Evolutionary conservation across 2,113 vertebrate genomes (phyloP).

Genomic region (Porphyrio hochstetteri): DNA sequence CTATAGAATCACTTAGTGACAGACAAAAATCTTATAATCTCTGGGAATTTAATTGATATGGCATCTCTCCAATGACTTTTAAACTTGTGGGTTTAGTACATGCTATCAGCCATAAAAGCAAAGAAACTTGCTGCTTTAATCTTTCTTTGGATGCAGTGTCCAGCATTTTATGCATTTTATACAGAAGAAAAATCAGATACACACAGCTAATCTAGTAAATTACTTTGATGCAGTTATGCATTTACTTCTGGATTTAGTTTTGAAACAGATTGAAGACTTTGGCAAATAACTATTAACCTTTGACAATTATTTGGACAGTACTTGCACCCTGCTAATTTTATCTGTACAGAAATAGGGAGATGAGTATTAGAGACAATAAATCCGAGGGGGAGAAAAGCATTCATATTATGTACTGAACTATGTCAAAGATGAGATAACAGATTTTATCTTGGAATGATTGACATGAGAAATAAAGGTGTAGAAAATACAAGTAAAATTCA

Average conservation of each 20-base stretch:
- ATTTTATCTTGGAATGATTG: neutral
- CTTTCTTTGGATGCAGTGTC: neutral
- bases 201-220: neutral
- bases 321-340: neutral
- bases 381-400: neutral
- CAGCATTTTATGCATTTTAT: neutral
- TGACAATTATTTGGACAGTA: neutral
- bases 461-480: neutral
- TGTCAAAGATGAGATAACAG: neutral
- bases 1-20: neutral
- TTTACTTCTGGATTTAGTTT: neutral
- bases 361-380: neutral
- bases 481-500: slow-evolving; percentile 1
- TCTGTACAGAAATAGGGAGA: neutral
- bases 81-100: neutral
- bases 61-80: neutral
- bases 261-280: neutral
- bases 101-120: neutral
- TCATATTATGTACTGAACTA: neutral
- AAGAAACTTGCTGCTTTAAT: neutral
- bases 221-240: neutral
- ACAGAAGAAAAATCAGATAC: neutral
- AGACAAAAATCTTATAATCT: neutral
- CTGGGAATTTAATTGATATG: neutral
- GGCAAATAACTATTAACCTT: neutral